Base-by-base conservation (phyloP, 2,797 vertebrate genomes). In the Rhinella marina region DNA sequence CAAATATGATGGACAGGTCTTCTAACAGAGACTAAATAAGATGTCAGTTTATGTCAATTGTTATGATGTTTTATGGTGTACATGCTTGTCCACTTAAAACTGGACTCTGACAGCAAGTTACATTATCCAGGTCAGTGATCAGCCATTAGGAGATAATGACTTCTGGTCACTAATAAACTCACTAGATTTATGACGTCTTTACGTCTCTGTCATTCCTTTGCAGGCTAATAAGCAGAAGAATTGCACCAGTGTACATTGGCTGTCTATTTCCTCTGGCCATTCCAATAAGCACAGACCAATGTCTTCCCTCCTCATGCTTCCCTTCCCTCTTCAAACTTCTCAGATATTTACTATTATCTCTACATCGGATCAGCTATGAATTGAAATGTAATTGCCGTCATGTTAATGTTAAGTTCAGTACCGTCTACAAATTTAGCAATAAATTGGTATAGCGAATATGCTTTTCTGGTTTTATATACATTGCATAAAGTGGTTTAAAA, bases 81-180 rank as follows among this genome's bases (percentile, higher is more conserved):
- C 92, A 90, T 90, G 93, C 82, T 87, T 93, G 81, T 91, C 90
- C 84, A 92, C 72, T 83, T 91, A 90, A 81, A 92, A 91, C 88
- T 90, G 92, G 90, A 92, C 72, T 50, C 84, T 92, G 62, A 91
- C 72, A 75, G 79, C 90, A 93, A 91, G 87, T 91, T 92, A 91
- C 91, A 92, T 92, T 86, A 90, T 88, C 91, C 87, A 90, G 90
- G 82, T 82, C 70, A 90, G 79, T 88, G 87, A 92, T 70, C 82
- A 90, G 91, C 91, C 85, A 92, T 92, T 90, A 91, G 86, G 72
- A 68, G 52, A 48, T 89, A 92, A 92, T 91, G 87, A 90, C 61
- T 78, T 93, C 91, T 92, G 88, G 88, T 93, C 90, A 91, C 77
- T 25, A 79, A 86, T 86, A 81, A 89, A 25, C 52, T 17, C 41